Base-by-base conservation (phyloP, 2,113 vertebrate species). In the Chaetops frenatus region DNA sequence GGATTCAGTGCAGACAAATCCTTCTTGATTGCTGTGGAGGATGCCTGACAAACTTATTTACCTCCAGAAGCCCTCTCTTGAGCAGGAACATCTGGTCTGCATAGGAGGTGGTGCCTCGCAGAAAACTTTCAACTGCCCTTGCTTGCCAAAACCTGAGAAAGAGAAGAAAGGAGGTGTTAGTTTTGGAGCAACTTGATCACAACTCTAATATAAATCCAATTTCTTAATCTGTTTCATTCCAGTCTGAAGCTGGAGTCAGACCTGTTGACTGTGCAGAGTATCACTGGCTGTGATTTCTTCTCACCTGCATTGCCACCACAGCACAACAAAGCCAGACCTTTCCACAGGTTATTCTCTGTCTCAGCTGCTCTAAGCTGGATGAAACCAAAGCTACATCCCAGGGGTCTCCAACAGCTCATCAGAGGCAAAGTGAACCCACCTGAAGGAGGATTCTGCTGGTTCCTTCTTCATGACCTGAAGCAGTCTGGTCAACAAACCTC, bases 1-100 rank as follows among this genome's bases (percentile, higher is more conserved):
- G 27, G 51, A 74, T 40, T 61, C 7, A 77, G 16, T 38, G 45
- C 47, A 78, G 60, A 44, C 18, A 66, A 86, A 86, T 27, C 33
- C 33, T 64, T 21, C 40, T 27, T 19, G 29, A 33, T 12, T 22
- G 35, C 67, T 57, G 14, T 24, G 69, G 25, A 83, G n/a, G 36
- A 77, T 54, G 61, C 21, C 6, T 58, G 79, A 29, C 28, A 19
- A 7, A 36, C 10, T 95, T 47, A 28, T 9, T 87, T 97, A 99
- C 99, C 99, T 99, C 99, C 92, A 99, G 95, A 35, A 99, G 98
- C 51, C 99, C 99, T 91, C 99, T 98, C 96, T 99, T 99, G 64
- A 99, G 97, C 94, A 99, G 98, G 96, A 99, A 99, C 98, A 99
- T 99, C 98, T 99, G 99, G 96, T 99, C 99, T 92, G 99, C 99